A percentile compares a stretch with the other conserved stretches of the same genome.
phyloP scores from a whole-genome alignment of 2,888 invertebrate species.

The Cephalotes varians region DNA sequence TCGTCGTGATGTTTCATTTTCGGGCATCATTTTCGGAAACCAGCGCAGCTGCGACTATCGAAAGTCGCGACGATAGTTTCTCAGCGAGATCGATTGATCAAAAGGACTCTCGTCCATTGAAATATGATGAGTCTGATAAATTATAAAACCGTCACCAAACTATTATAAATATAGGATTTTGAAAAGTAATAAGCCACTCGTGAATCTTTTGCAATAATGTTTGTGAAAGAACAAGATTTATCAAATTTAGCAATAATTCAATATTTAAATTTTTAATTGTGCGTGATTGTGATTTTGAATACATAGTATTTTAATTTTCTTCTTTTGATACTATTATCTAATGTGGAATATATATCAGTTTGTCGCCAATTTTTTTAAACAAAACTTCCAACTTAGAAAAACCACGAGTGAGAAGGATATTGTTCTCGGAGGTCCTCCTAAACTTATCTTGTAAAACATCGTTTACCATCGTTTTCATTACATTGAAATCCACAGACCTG shows the following conservation, averaged over 20 bases:
- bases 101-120: neutral
- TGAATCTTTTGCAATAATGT: neutral
- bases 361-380: neutral
- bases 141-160: neutral
- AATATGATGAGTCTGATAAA: neutral
- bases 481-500: constrained; percentile 35
- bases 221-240: neutral
- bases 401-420: neutral
- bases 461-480: constrained; percentile 46
- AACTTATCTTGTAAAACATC: neutral
- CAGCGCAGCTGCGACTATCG: constrained; percentile 41
- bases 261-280: neutral
- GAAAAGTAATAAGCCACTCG: neutral
- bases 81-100: constrained; percentile 22
- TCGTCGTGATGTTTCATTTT: constrained; percentile 45
- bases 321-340: neutral
- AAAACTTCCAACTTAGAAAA: neutral
- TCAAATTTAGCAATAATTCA: neutral
- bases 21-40: constrained; percentile 17
- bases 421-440: neutral
- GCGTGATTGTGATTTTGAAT: neutral
- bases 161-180: neutral
- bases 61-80: constrained; percentile 27
- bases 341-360: neutral
- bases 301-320: neutral